Evolutionary conservation across 2,888 invertebrate genomes (phyloP), one percentile per base, ranked within the genome.

Genomic region (Spisula subtruncata): DNA sequence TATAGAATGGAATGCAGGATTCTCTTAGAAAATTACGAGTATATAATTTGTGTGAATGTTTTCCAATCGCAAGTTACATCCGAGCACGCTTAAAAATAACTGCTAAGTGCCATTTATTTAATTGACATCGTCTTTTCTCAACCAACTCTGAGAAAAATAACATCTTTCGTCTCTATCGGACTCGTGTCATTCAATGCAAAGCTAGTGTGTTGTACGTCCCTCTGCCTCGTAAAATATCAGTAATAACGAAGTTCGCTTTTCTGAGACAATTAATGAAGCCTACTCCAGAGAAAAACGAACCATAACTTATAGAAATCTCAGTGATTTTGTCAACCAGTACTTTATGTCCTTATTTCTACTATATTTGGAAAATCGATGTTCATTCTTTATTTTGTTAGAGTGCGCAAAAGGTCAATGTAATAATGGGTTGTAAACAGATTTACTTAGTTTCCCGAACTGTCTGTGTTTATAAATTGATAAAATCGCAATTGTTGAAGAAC

Each of bases 31-130:
- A 75, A 41, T 41, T 41, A 41, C 41, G 41, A 32, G 75, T 75
- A 18, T 2, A 75, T 75, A 75, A 75, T 75, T 75, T 75, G 75
- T 35, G 35, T 75, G 75, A n/a, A n/a, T 32, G 75, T 75, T 75
- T 75, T 75, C 75, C 75, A 35, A 75, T 75, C 25, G 32, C 75
- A 2, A 75, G 35, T 75, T 32, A 75, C 35, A 6, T 18, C 35
- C 32, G 12, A 35, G 32, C 75, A 75, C 20, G 5, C 75, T 35
- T 6, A 35, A 18, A 75, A 12, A 16, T 18, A 14, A 35, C 8
- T 75, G 75, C 14, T 75, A 35, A 75, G 75, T 75, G 75, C 25
- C 16, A 75, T 66, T n/a, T 66, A 66, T 60, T 60, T 60, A 75
- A 75, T 75, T 35, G 35, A 14, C 5, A 35, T 18, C 75, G 75